phyloP scores from a whole-genome alignment of 2,113 vertebrate genomes.

The Aspiorhynchus laticeps region DNA sequence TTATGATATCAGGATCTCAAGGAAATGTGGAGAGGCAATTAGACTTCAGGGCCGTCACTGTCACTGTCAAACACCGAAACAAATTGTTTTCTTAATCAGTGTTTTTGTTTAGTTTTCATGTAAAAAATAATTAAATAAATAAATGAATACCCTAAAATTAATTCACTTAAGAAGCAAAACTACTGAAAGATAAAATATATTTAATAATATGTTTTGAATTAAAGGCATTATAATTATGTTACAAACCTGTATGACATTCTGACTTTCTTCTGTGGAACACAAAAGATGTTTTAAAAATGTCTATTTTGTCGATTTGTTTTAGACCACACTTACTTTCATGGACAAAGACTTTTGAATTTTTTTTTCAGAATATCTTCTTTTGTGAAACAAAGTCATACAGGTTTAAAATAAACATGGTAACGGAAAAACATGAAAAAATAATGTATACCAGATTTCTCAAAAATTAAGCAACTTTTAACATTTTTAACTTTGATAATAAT shows the following conservation, averaged over 20 bases:
- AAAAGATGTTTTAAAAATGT: background rate
- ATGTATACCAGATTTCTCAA: too few relatives aligned
- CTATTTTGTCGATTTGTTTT: background rate
- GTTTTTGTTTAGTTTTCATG: background rate
- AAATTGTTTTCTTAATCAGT: background rate
- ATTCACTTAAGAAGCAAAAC: background rate
- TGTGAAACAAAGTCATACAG: background rate
- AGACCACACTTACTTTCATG: background rate
- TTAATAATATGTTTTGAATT: background rate
- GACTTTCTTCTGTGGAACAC: background rate
- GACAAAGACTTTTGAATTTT: background rate
- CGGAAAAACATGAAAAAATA: too few relatives aligned
- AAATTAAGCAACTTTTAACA: too few relatives aligned
- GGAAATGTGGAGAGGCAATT: background rate
- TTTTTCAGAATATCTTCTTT: background rate
- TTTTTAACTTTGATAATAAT: too few relatives aligned
- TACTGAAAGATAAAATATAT: background rate
- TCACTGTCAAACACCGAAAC: conserved; percentile 13
- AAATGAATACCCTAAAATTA: background rate
- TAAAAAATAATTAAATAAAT: background rate
- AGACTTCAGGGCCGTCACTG: background rate
- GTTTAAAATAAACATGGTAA: background rate
- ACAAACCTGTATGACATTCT: background rate
- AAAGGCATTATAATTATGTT: background rate
- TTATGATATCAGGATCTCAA: conserved; percentile 66